These are phyloP conservation scores for Pipistrellus kuhlii DNA, from an alignment of 2,797 vertebrate species.

Conservation along the genomic window DNA sequence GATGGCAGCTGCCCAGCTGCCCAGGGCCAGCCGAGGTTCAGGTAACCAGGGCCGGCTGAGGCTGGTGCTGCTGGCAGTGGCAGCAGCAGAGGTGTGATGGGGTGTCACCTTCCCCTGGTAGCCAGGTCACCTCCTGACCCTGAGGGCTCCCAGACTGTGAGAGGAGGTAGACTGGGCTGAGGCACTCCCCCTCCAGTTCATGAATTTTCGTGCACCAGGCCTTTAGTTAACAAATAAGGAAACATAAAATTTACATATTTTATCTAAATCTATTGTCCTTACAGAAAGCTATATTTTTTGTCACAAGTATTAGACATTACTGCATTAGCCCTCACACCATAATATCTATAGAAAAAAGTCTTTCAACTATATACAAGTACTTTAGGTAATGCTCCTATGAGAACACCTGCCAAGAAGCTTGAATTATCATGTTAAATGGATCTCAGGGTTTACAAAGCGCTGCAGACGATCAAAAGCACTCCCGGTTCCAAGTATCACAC, in stretches of 20 bases:
- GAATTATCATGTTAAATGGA: not conserved
- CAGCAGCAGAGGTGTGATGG: no score
- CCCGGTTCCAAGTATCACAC: constrained; percentile 43
- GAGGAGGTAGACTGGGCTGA: no score
- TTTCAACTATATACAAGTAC: not conserved
- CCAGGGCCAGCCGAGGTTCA: no score
- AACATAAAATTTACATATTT: not conserved
- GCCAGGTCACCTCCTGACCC: no score
- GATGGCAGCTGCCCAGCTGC: no score
- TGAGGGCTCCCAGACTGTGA: no score
- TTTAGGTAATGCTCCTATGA: constrained; percentile 27
- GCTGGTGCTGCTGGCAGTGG: no score
- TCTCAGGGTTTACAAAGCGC: constrained; percentile 74
- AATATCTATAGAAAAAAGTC: not conserved
- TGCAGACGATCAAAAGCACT: constrained; percentile 75
- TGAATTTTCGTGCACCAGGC: no score
- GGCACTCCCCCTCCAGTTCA: no score
- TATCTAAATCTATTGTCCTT: constrained; percentile 15
- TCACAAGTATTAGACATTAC: constrained; percentile 39
- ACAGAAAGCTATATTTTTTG: constrained; percentile 27
- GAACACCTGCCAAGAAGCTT: constrained; percentile 51
- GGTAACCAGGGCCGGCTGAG: no score
- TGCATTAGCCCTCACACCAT: not conserved
- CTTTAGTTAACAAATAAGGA: not conserved
- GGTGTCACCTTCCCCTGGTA: no score